Conservation (phyloP, 1,140 invertebrate genomes). For the Nephila pilipes region DNA sequence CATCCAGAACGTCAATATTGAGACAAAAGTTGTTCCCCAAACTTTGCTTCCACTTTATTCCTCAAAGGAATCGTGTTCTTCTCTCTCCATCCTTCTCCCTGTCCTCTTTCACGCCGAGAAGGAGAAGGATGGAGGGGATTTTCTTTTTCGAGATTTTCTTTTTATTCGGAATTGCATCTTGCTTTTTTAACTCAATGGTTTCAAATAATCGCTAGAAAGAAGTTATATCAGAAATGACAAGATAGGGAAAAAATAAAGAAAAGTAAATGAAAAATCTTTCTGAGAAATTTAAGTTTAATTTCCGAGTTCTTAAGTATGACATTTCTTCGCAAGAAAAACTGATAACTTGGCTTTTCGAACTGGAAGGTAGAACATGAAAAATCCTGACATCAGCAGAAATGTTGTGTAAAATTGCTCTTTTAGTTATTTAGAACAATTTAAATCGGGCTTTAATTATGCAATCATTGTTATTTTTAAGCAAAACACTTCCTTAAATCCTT, state of each 20-base stretch:
- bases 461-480: too few relatives aligned
- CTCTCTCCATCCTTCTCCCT: background rate
- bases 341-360: too few relatives aligned
- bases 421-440: too few relatives aligned
- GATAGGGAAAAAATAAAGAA: background rate
- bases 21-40: constrained; percentile 32
- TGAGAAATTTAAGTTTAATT: too few relatives aligned
- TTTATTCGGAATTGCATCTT: background rate
- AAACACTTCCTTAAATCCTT: too few relatives aligned
- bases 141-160: background rate
- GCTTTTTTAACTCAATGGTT: background rate
- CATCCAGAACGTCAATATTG: constrained; percentile 35
- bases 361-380: too few relatives aligned
- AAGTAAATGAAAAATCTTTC: background rate
- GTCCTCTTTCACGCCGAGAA: background rate
- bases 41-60: constrained; percentile 17
- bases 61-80: constrained; percentile 2
- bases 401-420: too few relatives aligned
- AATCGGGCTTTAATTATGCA: too few relatives aligned
- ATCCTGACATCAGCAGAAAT: too few relatives aligned
- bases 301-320: too few relatives aligned
- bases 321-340: too few relatives aligned
- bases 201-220: background rate
- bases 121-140: background rate
- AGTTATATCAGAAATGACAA: background rate